Base-by-base conservation (phyloP, 2,797 vertebrate genomes). In the Aotus griseimembra region DNA sequence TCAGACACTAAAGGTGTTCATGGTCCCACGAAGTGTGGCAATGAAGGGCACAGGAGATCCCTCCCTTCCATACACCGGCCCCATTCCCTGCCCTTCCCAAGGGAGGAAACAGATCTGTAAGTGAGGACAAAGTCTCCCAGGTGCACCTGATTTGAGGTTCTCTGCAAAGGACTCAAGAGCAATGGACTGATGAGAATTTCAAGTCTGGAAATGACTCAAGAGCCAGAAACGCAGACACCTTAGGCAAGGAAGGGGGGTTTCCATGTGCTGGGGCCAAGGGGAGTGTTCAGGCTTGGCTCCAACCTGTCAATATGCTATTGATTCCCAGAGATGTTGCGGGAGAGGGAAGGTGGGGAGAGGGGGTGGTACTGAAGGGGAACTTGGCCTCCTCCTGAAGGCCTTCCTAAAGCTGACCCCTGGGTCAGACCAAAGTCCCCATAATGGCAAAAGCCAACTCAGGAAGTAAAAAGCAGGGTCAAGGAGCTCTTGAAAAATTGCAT, bases 401-500 rank as follows among this genome's bases (percentile, higher is more conserved):
- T 50, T 80, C 86, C 90, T 82, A 6, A 4, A 75, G 82, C 48
- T 55, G 91, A 88, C 57, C 83, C 85, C 77, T 7, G 88, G 67
- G 85, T 44, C 93, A 52, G 92, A 85, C 79, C 93, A 17, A 81
- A 79, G 84, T 88, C 89, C 92, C 90, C 5, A 7, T 20, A 13
- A 26, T 28, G 67, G 89, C 87, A 44, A 93, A 90, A 61, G 50
- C 90, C 61, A 93, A 88, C 46, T 41, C 5, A 24, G 92, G 97
- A 94, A 97, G 97, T 20, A 20, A 86, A 97, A 98, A 85, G 97
- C 11, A 87, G 97, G 97, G 97, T 73, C 94, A 97, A 93, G 96
- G 98, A 98, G 97, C 97, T 97, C 96, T 96, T 80, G 96, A 92
- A 97, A 97, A 98, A 98, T 98, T 99, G 98, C 98, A 99, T 98